Conservation (phyloP, 2,113 vertebrate genomes). For the Menidia beryllina region DNA sequence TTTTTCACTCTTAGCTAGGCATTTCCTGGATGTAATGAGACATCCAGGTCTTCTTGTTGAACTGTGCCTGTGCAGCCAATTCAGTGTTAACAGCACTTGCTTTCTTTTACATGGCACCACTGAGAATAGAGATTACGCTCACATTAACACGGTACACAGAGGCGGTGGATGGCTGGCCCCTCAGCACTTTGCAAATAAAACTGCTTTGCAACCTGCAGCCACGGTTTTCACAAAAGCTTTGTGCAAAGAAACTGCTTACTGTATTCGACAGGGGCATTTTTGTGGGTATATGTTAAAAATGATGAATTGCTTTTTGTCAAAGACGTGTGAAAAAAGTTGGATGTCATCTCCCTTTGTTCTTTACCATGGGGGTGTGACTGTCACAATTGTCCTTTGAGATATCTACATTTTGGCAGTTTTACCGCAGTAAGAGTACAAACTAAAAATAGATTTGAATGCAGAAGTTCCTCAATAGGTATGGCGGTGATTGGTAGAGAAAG, state of each 20-base stretch:
- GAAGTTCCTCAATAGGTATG: too few species aligned
- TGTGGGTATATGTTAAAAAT: conserved; percentile 2
- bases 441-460: too few species aligned
- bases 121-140: conserved; percentile 65
- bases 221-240: conserved; percentile 22
- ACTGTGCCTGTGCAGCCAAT: conserved; percentile 43
- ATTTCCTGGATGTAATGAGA: conserved; percentile 22
- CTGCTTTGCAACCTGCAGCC: conserved; percentile 34
- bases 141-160: conserved; percentile 54
- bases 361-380: too few species aligned
- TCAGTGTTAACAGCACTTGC: conserved; percentile 55
- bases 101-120: conserved; percentile 38
- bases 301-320: conserved; percentile 19
- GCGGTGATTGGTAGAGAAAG: too few species aligned
- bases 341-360: too few species aligned
- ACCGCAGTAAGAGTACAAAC: too few species aligned
- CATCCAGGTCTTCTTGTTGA: conserved; percentile 42
- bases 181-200: conserved; percentile 37
- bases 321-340: background rate
- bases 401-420: too few species aligned
- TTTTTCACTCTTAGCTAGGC: conserved; percentile 24
- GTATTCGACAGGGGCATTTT: conserved; percentile 8
- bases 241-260: conserved; percentile 27
- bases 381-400: too few species aligned
- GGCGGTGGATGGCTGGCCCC: conserved; percentile 28